phyloP scores from a whole-genome alignment of 2,797 vertebrate species.

The Limosa lapponica region DNA sequence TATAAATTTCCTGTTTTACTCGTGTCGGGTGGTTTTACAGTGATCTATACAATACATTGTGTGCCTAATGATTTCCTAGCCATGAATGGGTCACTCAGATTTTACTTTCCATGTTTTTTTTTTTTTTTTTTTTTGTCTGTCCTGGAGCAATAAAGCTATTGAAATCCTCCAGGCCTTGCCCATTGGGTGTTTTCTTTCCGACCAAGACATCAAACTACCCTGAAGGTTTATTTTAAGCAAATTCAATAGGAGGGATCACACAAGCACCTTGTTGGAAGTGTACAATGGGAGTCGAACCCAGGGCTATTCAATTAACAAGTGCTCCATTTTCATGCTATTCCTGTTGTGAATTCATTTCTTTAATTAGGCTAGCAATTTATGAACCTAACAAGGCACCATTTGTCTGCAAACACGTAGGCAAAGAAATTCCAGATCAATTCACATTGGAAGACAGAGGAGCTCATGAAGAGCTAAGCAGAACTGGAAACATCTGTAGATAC shows the following conservation, averaged over 20 bases:
- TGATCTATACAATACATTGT: conserved; percentile 50
- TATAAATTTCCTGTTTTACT: conserved; percentile 51
- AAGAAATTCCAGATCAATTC: background rate
- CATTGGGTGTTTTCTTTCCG: conserved; percentile 70
- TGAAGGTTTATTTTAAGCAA: conserved; percentile 56
- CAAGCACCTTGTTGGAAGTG: conserved; percentile 39
- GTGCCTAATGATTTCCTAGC: conserved; percentile 62
- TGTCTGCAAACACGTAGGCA: background rate
- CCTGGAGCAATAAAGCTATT: conserved; percentile 43
- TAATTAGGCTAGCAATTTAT: background rate
- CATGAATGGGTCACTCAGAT: conserved; percentile 31
- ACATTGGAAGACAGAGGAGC: background rate
- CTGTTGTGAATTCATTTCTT: conserved; percentile 29
- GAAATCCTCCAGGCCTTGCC: conserved; percentile 59
- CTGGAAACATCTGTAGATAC: background rate
- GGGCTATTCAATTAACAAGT: conserved; percentile 42
- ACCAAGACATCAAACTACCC: conserved; percentile 54
- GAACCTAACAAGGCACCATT: background rate
- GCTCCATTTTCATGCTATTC: conserved; percentile 50
- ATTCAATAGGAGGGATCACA: conserved; percentile 64
- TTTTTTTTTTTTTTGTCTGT: background rate
- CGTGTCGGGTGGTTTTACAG: background rate
- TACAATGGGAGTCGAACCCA: conserved; percentile 49
- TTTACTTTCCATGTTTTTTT: conserved; percentile 15
- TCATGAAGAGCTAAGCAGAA: background rate